These are phyloP conservation scores for Arbacia lixula DNA, from an alignment of 53 echinoderm and acorn worm genomes.

Conservation along the genomic window DNA sequence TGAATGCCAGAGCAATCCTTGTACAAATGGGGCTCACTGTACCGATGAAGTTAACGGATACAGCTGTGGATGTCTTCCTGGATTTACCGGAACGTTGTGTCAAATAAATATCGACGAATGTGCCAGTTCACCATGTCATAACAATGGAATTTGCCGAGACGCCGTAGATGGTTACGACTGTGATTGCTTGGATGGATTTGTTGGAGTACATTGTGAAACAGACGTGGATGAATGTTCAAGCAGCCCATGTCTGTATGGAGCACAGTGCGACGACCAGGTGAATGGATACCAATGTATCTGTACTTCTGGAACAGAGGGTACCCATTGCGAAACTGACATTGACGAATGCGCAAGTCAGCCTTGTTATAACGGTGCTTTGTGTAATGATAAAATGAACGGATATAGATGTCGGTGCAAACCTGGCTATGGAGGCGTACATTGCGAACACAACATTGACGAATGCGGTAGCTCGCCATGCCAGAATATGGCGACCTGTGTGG, in stretches of 20 bases:
- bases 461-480: conserved; percentile 72
- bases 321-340: conserved; percentile 48
- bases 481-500: conserved; percentile 66
- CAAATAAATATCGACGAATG: conserved; percentile 39
- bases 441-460: conserved; percentile 71
- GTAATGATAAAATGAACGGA: conserved; percentile 68
- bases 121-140: conserved; percentile 34
- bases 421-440: conserved; percentile 67
- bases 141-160: conserved; percentile 24
- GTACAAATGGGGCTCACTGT: conserved; percentile 51
- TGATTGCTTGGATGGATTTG: conserved; percentile 15
- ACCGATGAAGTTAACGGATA: conserved; percentile 67
- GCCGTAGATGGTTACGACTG: conserved; percentile 1
- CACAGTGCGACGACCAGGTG: conserved; percentile 21
- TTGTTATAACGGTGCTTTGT: conserved; percentile 66
- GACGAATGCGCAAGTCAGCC: conserved; percentile 76
- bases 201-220: conserved; percentile 56
- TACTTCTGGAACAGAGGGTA: conserved; percentile 22
- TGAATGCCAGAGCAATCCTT: conserved; percentile 60
- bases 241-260: conserved; percentile 65
- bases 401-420: conserved; percentile 64
- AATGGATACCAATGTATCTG: conserved; percentile 62
- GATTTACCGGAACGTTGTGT: conserved; percentile 68
- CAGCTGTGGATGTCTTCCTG: conserved; percentile 57
- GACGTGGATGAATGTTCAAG: conserved; percentile 75